Percentiles rank a stretch among this genome's conserved stretches.
Evolutionary conservation across 2,113 vertebrate species (phyloP).

Genomic region (Alethe castanea): DNA sequence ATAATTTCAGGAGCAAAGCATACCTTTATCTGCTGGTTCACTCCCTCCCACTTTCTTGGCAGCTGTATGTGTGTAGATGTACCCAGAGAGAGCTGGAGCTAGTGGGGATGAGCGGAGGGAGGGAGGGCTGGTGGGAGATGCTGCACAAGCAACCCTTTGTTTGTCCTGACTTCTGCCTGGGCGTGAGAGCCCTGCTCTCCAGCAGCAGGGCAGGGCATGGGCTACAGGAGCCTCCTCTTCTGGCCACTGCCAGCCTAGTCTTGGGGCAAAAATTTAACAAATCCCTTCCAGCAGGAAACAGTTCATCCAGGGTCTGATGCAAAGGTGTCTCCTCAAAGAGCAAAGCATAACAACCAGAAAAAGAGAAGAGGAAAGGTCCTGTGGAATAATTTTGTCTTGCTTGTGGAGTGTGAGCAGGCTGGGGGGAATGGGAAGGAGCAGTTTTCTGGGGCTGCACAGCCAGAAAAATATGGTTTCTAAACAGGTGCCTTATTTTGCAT

Average conservation of each 20-base stretch:
- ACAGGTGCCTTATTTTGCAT: background rate
- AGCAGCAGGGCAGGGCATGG: background rate
- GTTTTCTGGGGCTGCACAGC: background rate
- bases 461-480: background rate
- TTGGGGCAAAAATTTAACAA: background rate
- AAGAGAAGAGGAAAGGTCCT: background rate
- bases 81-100: slow-evolving; percentile 13
- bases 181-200: background rate
- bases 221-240: background rate
- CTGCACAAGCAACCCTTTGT: slow-evolving; percentile 69
- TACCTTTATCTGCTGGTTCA: slow-evolving; percentile 53
- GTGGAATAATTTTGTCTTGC: background rate
- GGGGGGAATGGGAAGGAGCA: background rate
- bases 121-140: slow-evolving; percentile 30
- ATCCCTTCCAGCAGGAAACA: background rate
- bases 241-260: background rate
- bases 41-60: slow-evolving; percentile 24
- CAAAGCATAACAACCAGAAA: background rate
- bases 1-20: slow-evolving; percentile 26
- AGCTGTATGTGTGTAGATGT: slow-evolving; percentile 44
- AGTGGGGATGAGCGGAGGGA: background rate
- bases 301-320: background rate
- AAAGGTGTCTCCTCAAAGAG: background rate
- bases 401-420: background rate
- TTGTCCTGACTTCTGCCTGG: slow-evolving; percentile 12